Base-by-base conservation (phyloP, 2,797 vertebrate species). In the Tinamus major region DNA sequence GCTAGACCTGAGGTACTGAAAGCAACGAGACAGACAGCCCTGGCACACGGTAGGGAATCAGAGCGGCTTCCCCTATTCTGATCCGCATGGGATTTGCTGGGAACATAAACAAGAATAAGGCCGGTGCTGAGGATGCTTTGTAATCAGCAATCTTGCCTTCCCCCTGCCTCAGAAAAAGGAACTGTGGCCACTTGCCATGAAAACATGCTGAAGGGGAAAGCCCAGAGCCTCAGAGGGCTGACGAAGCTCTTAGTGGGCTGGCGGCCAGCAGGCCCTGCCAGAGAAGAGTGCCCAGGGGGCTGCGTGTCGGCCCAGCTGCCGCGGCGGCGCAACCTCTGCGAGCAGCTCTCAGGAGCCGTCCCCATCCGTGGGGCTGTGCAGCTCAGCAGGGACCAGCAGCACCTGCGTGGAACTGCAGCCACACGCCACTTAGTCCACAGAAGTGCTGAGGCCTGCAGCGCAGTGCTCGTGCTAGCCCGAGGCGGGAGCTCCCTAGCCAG, bases 121-220 rank as follows among this genome's bases (percentile, higher is more conserved):
- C 33, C 27, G 5, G 15, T 67, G 20, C 1, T 62, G 23, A 84
- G 12, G 27, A 17, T 53, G 44, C 48, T 79, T 90, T 53, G 63
- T 27, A 13, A 62, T 53, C 39, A 84, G 21, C 21, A 74, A 49
- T 44, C 55, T 84, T 14, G 13, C 27, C 67, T 83, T 3, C 5
- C 21, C 18, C 7, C 8, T 10, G 29, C 7, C 82, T 74, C 6
- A 33, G 55, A 72, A 64, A 29, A 48, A 21, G 29, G 27, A 93
- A 80, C 35, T 41, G 41, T 12, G 41, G 63, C 21, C 35, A 18
- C 33, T 76, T 62, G 49, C n/a, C 68, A 17, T n/a, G 55, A 79
- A 92, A 87, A 88, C 41, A 84, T n/a, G 49, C 35, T 21, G 16
- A 80, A 64, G 79, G 56, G 87, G 63, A 87, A 92, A 90, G 44